Evolutionary conservation across 1,140 invertebrate genomes (phyloP), one percentile per base, ranked within the genome.

Genomic region (Halesus radiatus): DNA sequence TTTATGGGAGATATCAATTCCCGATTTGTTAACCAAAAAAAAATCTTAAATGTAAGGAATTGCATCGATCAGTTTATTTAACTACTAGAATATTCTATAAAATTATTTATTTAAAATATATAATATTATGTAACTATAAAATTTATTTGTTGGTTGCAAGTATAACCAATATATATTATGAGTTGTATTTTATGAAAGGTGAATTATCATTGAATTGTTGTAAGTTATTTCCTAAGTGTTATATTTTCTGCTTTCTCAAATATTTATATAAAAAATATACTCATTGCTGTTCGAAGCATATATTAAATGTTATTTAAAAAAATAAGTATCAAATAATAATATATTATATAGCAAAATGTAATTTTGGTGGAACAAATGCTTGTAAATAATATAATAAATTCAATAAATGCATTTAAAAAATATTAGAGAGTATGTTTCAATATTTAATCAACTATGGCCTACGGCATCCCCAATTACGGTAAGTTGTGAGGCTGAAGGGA

Each of bases 281-380:
- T 77, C 79, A 80, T 82, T 78, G 78, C 62, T 82, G 78, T 82
- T 82, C 80, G 58, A 58, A 77, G 75, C 81, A 79, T 79, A 76
- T 68, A 81, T 79, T 81, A 45, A 78, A 82, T 80, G 78, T 80
- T 82, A 79, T 76, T 45, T 45, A 56, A 32, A 81, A 56, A 45
- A 70, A 13, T 53, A 78, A 52, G 10, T 68, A 56, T 75, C 72
- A 75, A 56, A 75, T 75, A 58, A 53, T 75, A 45, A 13, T 13
- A 13, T 45, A 45, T 45, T 7, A 7, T 45, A 58, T 75, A 58
- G 60, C 45, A 72, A 72, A 72, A 54, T 72, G 68, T 72, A 72
- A 58, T 58, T n/a, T 75, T 75, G 52, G 26, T 82, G 78, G 62
- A 64, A 64, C 58, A 77, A 50, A 56, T 78, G 81, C 81, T 82